Percentiles rank a stretch among this genome's conserved stretches.
These are phyloP conservation scores for Drosophila mojavensis DNA, from an alignment of 1,140 invertebrate genomes.

Conservation along the genomic window DNA sequence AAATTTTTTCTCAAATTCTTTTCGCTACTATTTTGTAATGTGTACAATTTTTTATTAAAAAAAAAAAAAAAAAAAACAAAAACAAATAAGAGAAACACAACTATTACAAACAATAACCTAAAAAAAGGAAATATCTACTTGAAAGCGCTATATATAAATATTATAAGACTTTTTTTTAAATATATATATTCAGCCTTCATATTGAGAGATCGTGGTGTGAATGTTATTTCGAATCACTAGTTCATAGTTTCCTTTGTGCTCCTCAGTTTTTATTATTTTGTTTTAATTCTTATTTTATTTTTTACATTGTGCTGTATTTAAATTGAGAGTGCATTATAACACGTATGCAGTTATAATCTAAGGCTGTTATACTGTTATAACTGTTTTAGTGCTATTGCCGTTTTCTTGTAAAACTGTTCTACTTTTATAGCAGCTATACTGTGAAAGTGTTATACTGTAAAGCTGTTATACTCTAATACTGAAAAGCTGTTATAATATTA, in stretches of 20 bases:
- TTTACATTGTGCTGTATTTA: background rate
- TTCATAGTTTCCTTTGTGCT: background rate
- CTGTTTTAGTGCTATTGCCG: background rate
- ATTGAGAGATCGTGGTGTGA: background rate
- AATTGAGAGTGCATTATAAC: background rate
- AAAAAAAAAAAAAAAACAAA: too few relatives aligned
- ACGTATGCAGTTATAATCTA: background rate
- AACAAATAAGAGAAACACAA: constrained; percentile 24
- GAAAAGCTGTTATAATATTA: constrained; percentile 1
- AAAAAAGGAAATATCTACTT: constrained; percentile 14
- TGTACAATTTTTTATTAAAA: constrained; percentile 39
- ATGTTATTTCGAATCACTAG: background rate
- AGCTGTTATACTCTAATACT: background rate
- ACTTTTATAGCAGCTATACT: background rate
- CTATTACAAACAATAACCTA: constrained; percentile 15
- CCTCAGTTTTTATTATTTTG: background rate
- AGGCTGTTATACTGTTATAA: background rate
- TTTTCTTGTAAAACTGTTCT: background rate
- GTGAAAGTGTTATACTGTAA: background rate
- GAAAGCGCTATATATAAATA: constrained; percentile 22
- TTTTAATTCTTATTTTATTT: background rate
- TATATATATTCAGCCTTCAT: constrained; percentile 9
- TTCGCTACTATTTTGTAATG: constrained; percentile 54
- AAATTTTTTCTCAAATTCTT: constrained; percentile 31
- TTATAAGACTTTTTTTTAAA: constrained; percentile 6